Evolutionary conservation across 1,140 invertebrate species (phyloP), one percentile per base, ranked within the genome.

Genomic region (Drosophila albomicans): DNA sequence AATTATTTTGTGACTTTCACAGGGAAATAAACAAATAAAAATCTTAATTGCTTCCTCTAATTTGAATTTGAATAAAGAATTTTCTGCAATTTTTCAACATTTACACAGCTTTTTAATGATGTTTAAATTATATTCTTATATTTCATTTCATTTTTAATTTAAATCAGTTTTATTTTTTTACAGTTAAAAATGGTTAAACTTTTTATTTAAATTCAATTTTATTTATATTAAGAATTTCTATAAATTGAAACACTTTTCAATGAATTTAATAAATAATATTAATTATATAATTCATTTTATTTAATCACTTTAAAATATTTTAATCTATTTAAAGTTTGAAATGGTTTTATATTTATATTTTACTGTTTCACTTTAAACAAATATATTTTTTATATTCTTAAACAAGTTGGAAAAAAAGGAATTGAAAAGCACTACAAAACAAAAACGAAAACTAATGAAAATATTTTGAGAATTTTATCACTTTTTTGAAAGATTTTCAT

Each of bases 1-100:
- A 54, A 46, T 58, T 30, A 45, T 49, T 58, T 15, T 10, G 25
- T 43, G 30, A 45, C n/a, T n/a, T 8, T 51, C 6, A 35, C 46
- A 65, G 30, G 15, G 5, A 62, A 51, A 63, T 66, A 20, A 56
- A 30, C n/a, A 67, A 67, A 46, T 49, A 6, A 52, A 52, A 25
- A 35, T 48, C 8, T 67, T 57, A 41, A 25, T 49, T 67, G 15
- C 43, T 16, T 13, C 11, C 15, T 10, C 10, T 2, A 13, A 46
- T 46, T 46, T 46, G 2, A 16, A 46, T 46, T 13, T 5, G 3
- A 15, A 1, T 15, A 46, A 16, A 5, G 5, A 48, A 16, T 20
- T 48, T 48, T 48, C 15, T 48, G 1, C 7, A 48, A 7, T 16
- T 46, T 16, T 15, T 32, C 30, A 32, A 32, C 35, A 38, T 38